Conservation (phyloP, 2,888 invertebrate genomes). For the Zonitis immaculata region DNA sequence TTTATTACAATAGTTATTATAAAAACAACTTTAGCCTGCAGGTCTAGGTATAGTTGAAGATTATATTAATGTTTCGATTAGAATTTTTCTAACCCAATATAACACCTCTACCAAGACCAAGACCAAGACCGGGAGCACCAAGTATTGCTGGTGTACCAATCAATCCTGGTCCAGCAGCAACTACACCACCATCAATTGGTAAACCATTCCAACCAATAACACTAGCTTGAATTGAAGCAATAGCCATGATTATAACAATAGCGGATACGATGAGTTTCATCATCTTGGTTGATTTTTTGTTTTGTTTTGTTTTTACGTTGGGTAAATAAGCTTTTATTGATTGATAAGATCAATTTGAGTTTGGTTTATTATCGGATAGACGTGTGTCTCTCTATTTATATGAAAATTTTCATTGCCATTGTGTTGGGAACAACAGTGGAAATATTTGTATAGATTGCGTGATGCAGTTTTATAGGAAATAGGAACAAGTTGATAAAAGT, state of each 20-base stretch:
- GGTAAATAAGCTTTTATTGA: too few species aligned
- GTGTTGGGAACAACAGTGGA: not conserved
- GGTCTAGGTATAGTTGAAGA: too few species aligned
- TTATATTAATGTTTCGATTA: too few species aligned
- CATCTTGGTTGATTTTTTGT: too few species aligned
- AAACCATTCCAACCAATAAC: not conserved
- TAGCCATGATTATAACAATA: conserved; percentile 2
- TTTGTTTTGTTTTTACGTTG: too few species aligned
- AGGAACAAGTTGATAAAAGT: not conserved
- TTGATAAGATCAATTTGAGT: not conserved
- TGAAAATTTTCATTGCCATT: not conserved
- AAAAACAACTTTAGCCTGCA: too few species aligned
- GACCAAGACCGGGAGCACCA: conserved; percentile 1
- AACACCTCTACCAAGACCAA: not conserved
- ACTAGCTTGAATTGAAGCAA: conserved; percentile 8
- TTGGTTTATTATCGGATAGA: not conserved
- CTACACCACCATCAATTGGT: not conserved
- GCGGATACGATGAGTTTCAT: conserved; percentile 8
- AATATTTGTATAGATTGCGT: not conserved
- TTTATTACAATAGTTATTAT: too few species aligned
- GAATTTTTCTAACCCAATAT: too few species aligned
- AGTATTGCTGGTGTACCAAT: not conserved
- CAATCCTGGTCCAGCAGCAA: not conserved
- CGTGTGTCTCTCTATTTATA: not conserved
- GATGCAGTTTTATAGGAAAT: not conserved